These are phyloP conservation scores for Drymodes brunneopygia DNA, from an alignment of 2,113 vertebrate species.

Conservation along the genomic window DNA sequence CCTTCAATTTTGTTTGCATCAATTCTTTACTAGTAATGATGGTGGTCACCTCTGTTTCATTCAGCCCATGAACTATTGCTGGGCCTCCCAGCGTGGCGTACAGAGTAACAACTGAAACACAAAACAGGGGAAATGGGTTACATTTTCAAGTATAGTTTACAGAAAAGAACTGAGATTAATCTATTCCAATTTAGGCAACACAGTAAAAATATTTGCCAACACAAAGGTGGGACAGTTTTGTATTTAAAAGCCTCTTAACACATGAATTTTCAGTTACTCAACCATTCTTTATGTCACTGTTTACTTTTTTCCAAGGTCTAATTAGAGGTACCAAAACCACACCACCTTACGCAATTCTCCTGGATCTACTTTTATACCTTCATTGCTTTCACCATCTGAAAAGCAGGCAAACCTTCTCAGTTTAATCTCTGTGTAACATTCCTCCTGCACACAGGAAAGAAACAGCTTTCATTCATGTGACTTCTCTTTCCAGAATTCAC, in stretches of 20 bases:
- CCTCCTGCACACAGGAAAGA: background rate
- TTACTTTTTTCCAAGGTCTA: background rate
- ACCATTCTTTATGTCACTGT: background rate
- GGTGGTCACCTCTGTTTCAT: constrained; percentile 89
- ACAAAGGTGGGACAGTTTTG: background rate
- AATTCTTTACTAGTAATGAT: constrained; percentile 94
- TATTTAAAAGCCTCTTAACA: background rate
- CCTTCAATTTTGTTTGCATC: constrained; percentile 90
- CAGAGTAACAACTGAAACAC: constrained; percentile 86
- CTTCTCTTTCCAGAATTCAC: background rate
- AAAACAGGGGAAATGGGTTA: background rate
- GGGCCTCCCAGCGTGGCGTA: constrained; percentile 92
- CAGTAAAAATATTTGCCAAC: background rate
- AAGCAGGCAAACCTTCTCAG: background rate
- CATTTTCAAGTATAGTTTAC: background rate
- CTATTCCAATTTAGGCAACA: background rate
- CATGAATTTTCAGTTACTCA: background rate
- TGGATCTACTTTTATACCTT: background rate
- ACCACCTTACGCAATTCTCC: background rate
- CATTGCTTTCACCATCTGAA: background rate
- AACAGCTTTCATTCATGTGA: background rate
- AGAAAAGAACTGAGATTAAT: background rate
- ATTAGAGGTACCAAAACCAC: background rate
- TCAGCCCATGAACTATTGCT: constrained; percentile 89
- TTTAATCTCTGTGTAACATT: background rate